These are phyloP conservation scores for Tadarida brasiliensis DNA, from an alignment of 2,797 vertebrate genomes.

Conservation along the genomic window DNA sequence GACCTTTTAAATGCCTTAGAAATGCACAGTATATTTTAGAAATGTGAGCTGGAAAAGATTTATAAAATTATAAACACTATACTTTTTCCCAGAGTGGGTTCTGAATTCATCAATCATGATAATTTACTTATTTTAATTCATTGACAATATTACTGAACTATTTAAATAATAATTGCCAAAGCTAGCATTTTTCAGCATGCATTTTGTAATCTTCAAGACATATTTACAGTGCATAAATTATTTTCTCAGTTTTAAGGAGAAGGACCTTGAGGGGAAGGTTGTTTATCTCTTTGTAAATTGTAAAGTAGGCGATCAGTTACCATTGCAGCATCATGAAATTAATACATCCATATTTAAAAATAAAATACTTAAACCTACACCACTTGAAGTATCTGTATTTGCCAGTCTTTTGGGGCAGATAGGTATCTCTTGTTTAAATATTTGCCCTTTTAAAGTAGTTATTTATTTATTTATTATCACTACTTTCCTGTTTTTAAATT, in stretches of 20 bases:
- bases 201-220: not conserved
- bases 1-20: not conserved
- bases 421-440: not conserved
- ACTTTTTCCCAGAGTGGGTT: not conserved
- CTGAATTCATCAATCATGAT: constrained; percentile 1
- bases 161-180: not conserved
- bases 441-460: not conserved
- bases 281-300: not conserved
- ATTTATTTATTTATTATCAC: not conserved
- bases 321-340: not conserved
- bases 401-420: not conserved
- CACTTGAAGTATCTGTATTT: not conserved
- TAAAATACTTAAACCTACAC: not conserved
- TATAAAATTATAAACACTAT: not conserved
- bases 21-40: not conserved
- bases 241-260: not conserved
- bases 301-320: not conserved
- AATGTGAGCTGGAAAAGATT: not conserved
- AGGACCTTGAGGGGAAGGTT: not conserved
- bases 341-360: not conserved
- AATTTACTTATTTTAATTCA: not conserved
- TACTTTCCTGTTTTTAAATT: not conserved
- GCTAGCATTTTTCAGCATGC: not conserved
- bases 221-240: not conserved
- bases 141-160: not conserved